These are phyloP conservation scores for Aphidius colemani DNA, from an alignment of 2,888 invertebrate genomes.

Conservation along the genomic window DNA sequence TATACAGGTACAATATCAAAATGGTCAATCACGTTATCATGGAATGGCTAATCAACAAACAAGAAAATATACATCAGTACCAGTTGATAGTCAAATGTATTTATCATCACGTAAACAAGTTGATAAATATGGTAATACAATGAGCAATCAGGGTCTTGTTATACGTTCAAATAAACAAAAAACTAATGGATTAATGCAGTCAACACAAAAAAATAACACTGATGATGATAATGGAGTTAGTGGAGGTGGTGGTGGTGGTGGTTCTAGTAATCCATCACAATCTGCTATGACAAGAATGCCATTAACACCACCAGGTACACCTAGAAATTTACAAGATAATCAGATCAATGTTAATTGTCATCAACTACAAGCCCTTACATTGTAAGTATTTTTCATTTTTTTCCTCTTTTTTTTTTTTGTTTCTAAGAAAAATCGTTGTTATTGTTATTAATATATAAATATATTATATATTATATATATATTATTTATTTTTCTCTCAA, in stretches of 20 bases:
- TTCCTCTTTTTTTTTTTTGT: conserved; percentile 17
- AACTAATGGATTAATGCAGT: conserved; percentile 50
- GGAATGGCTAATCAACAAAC: conserved; percentile 40
- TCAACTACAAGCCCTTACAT: conserved; percentile 54
- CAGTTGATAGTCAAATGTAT: conserved; percentile 13
- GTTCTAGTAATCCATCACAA: conserved; percentile 12
- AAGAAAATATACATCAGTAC: conserved; percentile 11
- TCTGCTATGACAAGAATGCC: conserved; percentile 40
- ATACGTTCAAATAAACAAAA: conserved; percentile 48
- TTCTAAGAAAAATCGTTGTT: conserved; percentile 22
- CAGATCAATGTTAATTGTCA: conserved; percentile 55
- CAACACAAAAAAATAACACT: conserved; percentile 37
- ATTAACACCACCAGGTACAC: conserved; percentile 54
- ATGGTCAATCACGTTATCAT: conserved; percentile 21
- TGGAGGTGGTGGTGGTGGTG: conserved; percentile 46
- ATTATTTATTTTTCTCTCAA: conserved; percentile 16
- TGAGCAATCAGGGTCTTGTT: conserved; percentile 38
- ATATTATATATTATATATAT: conserved; percentile 12
- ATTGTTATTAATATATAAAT: conserved; percentile 33
- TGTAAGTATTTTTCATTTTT: conserved; percentile 39
- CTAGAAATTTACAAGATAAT: conserved; percentile 44
- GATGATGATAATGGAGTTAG: conserved; percentile 46
- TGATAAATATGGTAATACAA: conserved; percentile 24
- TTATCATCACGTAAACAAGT: conserved; percentile 16
- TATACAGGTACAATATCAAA: conserved; percentile 52